Base-by-base conservation (phyloP, 1,140 invertebrate genomes). In the Ganaspis sp. region DNA sequence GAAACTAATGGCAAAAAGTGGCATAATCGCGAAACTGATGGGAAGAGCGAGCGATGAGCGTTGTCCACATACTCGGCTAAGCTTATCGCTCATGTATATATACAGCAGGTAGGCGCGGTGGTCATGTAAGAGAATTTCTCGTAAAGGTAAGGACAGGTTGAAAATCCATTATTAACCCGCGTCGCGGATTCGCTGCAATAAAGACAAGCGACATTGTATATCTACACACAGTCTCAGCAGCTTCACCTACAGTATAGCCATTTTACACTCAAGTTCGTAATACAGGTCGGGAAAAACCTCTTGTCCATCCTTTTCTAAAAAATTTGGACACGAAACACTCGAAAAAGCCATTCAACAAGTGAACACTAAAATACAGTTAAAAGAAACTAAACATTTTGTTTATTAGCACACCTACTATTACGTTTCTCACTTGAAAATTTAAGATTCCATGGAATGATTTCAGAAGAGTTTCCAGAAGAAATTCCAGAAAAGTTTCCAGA, bases 91-190 rank as follows among this genome's bases (percentile, higher is more conserved):
- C 81, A 87, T 88, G 86, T 86, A 89, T 88, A 81, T 88, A 87
- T 88, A 88, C 86, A 86, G 85, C 78, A 87, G 81, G 74, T 85
- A 86, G 85, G 71, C 83, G 79, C 82, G 75, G 81, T 77, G 84
- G 74, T 87, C 83, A 74, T 84, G 81, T 85, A 84, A 85, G 73
- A 72, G 79, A 82, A 80, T 78, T 85, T 87, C 84, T 89, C 85
- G 83, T 87, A 88, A 90, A 89, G 86, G 86, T 82, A 89, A 87
- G 80, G 78, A 89, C 86, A 76, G 82, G 82, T 89, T 88, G 86
- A 87, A 89, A 89, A 90, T 90, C 84, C 86, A 89, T 90, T 90
- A 88, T 89, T 89, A 87, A 88, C 81, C 86, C 82, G 75, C 74
- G 74, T 58, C 83, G 75, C 75, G 74, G 75, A 77, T 75, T 79